Conservation (phyloP, 35 echinoderm and acorn worm genomes). For the Amphiura filiformis region DNA sequence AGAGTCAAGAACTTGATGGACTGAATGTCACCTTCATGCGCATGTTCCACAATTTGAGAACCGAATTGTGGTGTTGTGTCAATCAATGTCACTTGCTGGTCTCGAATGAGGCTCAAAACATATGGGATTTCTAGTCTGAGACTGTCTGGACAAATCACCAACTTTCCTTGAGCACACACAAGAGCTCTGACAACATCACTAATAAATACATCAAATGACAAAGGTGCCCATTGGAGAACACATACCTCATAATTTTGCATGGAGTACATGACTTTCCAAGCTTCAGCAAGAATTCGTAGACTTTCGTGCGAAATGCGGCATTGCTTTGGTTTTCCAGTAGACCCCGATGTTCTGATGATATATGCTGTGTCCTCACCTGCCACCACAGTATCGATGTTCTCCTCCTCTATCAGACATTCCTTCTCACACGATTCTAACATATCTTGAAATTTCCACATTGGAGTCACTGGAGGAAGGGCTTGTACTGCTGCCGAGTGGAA, state of each 20-base stretch:
- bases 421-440: background rate
- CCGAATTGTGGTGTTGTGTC: slow-evolving; percentile 21
- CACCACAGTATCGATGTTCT: background rate
- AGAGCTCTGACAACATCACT: background rate
- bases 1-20: slow-evolving; percentile 4
- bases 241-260: background rate
- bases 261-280: background rate
- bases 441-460: background rate
- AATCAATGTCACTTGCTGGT: background rate
- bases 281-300: background rate
- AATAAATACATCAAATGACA: background rate
- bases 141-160: slow-evolving; percentile 8
- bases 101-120: background rate
- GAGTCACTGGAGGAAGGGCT: background rate
- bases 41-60: background rate
- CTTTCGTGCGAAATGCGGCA: background rate
- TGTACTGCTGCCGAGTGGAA: background rate
- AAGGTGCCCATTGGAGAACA: background rate
- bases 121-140: slow-evolving; percentile 8
- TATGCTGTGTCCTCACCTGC: slow-evolving; percentile 12
- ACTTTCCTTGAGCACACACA: background rate
- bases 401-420: background rate
- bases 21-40: background rate
- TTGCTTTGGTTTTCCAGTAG: background rate
- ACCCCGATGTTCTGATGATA: background rate